phyloP scores from a whole-genome alignment of 2,113 vertebrate genomes.

The Anser cygnoides region DNA sequence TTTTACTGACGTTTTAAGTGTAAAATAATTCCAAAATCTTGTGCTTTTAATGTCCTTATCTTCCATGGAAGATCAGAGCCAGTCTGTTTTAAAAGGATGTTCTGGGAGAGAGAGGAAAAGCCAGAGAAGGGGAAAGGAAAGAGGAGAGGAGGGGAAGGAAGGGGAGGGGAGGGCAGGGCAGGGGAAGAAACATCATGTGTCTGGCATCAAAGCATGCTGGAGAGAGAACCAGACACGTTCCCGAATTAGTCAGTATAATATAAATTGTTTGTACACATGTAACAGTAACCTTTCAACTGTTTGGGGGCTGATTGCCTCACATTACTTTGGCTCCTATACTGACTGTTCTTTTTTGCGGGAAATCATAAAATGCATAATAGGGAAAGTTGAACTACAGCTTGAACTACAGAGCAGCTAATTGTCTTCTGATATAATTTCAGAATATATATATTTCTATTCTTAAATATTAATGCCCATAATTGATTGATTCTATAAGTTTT shows the following conservation, averaged over 20 bases:
- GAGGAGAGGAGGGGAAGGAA: background rate
- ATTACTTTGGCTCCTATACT: background rate
- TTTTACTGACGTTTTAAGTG: background rate
- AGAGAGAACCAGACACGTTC: background rate
- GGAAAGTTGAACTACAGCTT: no score
- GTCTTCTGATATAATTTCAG: background rate
- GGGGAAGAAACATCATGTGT: background rate
- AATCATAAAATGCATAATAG: no score
- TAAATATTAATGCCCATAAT: background rate
- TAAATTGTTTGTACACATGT: background rate
- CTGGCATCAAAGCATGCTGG: background rate
- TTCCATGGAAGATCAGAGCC: background rate
- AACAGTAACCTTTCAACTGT: background rate
- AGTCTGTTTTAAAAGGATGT: background rate
- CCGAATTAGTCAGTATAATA: background rate
- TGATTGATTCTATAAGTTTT: background rate
- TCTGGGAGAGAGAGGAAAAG: background rate
- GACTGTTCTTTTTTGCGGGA: background rate
- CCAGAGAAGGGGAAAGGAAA: fast-evolving
- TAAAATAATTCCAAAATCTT: background rate
- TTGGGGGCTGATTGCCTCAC: background rate
- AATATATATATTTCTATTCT: background rate
- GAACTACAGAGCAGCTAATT: no score
- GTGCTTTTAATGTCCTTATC: background rate
- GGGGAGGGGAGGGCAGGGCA: background rate